phyloP scores from a whole-genome alignment of 1,140 invertebrate species.

The Drosophila pachea region DNA sequence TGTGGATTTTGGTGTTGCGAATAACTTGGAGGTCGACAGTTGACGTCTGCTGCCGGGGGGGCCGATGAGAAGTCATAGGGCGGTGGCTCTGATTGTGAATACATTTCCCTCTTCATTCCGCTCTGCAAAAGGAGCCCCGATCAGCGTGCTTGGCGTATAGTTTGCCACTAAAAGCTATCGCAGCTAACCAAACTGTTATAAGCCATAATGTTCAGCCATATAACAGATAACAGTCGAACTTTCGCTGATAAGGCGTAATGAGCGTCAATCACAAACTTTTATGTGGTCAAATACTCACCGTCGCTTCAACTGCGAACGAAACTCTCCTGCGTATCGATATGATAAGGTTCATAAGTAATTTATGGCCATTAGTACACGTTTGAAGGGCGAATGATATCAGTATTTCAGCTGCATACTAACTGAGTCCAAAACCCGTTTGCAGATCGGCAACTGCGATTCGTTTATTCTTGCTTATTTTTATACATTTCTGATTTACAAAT shows the following conservation, averaged over 20 bases:
- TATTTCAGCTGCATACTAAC: no score
- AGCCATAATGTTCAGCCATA: no score
- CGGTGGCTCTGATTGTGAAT: conserved; percentile 4
- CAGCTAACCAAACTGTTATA: not conserved
- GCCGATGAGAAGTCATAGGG: conserved; percentile 7
- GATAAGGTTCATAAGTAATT: not conserved
- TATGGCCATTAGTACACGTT: conserved; percentile 2
- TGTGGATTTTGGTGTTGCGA: not conserved
- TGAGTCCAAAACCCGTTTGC: no score
- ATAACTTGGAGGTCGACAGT: conserved; percentile 9
- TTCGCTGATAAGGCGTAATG: conserved; percentile 16
- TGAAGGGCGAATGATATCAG: no score
- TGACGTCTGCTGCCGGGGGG: not conserved
- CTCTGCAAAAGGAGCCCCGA: not conserved
- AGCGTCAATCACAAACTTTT: no score
- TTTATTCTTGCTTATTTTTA: no score
- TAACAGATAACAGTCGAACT: not conserved
- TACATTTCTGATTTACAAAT: not conserved
- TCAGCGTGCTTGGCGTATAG: not conserved
- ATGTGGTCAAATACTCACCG: no score
- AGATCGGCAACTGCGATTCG: no score
- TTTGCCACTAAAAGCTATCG: conserved; percentile 12
- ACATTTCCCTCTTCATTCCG: conserved; percentile 29
- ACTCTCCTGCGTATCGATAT: no score
- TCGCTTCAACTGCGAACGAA: no score